These are phyloP conservation scores for Phallusia fumigata DNA, from an alignment of 23 tunicate genomes.

Conservation along the genomic window DNA sequence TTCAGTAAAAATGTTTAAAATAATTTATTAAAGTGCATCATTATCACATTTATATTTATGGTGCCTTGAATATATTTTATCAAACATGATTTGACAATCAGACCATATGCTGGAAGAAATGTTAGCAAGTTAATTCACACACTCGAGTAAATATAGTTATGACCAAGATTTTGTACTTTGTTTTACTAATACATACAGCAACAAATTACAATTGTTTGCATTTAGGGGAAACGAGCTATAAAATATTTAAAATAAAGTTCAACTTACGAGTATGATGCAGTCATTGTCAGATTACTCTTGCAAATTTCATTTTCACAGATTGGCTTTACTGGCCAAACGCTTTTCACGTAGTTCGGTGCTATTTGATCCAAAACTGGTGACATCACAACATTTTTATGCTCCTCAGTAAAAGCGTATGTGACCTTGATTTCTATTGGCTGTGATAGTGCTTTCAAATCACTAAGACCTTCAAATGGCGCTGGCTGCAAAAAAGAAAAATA, in stretches of 20 bases:
- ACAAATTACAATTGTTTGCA: no score
- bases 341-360: background rate
- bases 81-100: no score
- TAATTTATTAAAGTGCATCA: no score
- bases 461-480: background rate
- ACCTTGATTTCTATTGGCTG: background rate
- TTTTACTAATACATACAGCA: no score
- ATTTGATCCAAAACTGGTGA: slow-evolving; percentile 1
- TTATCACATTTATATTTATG: no score
- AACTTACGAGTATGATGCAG: slow-evolving; percentile 17
- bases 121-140: no score
- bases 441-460: background rate
- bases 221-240: no score
- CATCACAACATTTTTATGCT: background rate
- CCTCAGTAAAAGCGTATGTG: background rate
- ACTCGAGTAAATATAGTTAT: no score
- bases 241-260: background rate
- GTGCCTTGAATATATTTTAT: no score
- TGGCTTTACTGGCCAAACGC: background rate
- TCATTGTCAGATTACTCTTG: background rate
- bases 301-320: background rate
- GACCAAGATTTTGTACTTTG: no score
- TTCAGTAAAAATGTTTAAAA: no score
- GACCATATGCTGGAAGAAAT: no score
- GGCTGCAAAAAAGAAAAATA: background rate